These are phyloP conservation scores for Muntiacus reevesi DNA, from an alignment of 2,113 vertebrate species.

Conservation along the genomic window DNA sequence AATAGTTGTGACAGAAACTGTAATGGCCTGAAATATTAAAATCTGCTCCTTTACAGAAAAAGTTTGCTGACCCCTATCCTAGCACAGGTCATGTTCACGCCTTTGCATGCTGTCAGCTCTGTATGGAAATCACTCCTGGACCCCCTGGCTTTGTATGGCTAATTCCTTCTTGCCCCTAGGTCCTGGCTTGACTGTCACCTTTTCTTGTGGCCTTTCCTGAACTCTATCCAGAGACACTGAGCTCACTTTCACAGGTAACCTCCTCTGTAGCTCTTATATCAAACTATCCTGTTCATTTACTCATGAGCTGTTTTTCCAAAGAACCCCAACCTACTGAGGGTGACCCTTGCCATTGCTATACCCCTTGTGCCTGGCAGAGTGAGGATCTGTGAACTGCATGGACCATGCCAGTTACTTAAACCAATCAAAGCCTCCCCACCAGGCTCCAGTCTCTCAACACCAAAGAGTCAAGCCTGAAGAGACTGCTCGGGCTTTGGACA, in stretches of 20 bases:
- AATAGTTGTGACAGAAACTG: fast-evolving
- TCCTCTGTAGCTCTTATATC: not conserved
- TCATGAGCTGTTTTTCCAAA: not conserved
- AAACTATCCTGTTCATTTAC: not conserved
- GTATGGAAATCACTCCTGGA: not conserved
- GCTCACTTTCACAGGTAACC: too few species aligned
- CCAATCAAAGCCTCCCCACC: not conserved
- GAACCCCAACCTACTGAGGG: not conserved
- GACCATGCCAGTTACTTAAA: not conserved
- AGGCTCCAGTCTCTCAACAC: slow-evolving; percentile 61
- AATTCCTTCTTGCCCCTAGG: not conserved
- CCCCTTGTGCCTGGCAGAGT: not conserved
- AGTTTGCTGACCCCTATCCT: not conserved
- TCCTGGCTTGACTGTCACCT: not conserved
- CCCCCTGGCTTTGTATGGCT: not conserved
- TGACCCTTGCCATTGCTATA: too few species aligned
- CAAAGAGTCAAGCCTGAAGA: slow-evolving; percentile 37
- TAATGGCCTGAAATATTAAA: not conserved
- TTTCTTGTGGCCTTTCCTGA: not conserved
- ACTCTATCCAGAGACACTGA: not conserved
- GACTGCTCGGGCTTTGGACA: not conserved
- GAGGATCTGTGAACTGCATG: not conserved
- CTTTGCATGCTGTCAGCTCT: not conserved
- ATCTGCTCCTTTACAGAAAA: not conserved
- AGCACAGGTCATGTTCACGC: not conserved